Evolutionary conservation across 30 jellyfish, hydroid and myxozoan genomes (phyloP).

Genomic region (Morbakka virulenta): DNA sequence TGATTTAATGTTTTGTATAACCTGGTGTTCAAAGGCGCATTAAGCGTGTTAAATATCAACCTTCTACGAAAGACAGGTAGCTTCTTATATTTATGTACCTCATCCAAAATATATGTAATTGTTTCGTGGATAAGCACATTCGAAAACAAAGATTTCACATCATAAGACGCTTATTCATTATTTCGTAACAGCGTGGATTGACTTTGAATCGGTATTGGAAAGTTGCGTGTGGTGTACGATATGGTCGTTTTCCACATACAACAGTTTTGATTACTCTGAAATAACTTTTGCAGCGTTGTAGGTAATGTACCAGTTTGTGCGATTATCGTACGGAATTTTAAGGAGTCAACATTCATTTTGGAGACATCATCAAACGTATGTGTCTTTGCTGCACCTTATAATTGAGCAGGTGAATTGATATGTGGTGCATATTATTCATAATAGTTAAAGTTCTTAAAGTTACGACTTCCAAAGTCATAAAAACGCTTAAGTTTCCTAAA

Average conservation of each 20-base stretch:
- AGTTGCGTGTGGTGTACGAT: constrained; percentile 15
- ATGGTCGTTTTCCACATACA: neutral
- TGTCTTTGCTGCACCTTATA: constrained; percentile 21
- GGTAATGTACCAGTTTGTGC: constrained; percentile 38
- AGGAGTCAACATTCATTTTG: neutral
- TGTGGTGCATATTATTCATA: too few species aligned
- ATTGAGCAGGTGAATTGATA: too few species aligned
- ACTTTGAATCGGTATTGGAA: neutral
- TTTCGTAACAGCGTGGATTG: constrained; percentile 13
- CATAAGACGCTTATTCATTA: neutral
- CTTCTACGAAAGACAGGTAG: too few species aligned
- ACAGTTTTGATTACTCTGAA: constrained; percentile 20
- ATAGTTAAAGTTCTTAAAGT: constrained; percentile 3
- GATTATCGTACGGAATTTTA: constrained; percentile 36
- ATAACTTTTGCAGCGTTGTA: constrained; percentile 34
- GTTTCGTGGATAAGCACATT: constrained; percentile 28
- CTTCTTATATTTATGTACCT: constrained; percentile 1
- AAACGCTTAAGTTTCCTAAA: neutral
- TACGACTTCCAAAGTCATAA: constrained; percentile 5
- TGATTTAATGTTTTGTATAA: too few species aligned
- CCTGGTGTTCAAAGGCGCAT: too few species aligned
- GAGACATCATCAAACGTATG: constrained; percentile 16
- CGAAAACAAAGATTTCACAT: constrained; percentile 3
- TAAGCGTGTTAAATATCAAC: too few species aligned
- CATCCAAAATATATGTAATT: neutral